A percentile compares a stretch with the other conserved stretches of the same genome.
phyloP scores from a whole-genome alignment of 2,888 invertebrate genomes.

The Leptinotarsa juncta region DNA sequence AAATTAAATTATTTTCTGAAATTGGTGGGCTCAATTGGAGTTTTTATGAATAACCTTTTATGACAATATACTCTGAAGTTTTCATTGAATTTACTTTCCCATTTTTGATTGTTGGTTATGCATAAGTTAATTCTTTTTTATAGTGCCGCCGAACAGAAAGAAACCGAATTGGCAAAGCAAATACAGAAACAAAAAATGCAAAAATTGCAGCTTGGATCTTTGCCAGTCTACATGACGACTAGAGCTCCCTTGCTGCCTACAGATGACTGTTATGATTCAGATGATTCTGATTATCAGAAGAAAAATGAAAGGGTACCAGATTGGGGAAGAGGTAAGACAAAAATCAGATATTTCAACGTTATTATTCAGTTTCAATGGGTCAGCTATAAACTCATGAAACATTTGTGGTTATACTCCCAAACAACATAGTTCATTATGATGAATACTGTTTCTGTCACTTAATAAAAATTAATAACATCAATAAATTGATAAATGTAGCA shows the following conservation, averaged over 20 bases:
- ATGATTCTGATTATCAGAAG: slow-evolving; percentile 64
- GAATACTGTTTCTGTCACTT: no score
- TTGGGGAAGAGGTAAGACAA: slow-evolving; percentile 66
- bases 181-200: slow-evolving; percentile 54
- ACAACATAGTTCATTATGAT: no score
- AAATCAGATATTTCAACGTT: neutral
- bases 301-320: slow-evolving; percentile 34
- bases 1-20: no score
- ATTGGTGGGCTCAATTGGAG: no score
- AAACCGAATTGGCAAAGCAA: slow-evolving; percentile 19
- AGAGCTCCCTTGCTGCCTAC: slow-evolving; percentile 67
- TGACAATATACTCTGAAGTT: no score
- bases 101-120: no score
- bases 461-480: no score
- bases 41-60: no score
- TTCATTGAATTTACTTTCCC: no score
- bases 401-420: no score
- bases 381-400: neutral
- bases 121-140: neutral
- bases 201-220: slow-evolving; percentile 55
- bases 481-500: no score
- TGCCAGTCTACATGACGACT: slow-evolving; percentile 52
- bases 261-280: slow-evolving; percentile 71
- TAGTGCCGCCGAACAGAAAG: slow-evolving; percentile 47
- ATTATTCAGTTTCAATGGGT: neutral